Base-by-base conservation (phyloP, 2,888 invertebrate genomes). In the Ceratothoa steindachneri region DNA sequence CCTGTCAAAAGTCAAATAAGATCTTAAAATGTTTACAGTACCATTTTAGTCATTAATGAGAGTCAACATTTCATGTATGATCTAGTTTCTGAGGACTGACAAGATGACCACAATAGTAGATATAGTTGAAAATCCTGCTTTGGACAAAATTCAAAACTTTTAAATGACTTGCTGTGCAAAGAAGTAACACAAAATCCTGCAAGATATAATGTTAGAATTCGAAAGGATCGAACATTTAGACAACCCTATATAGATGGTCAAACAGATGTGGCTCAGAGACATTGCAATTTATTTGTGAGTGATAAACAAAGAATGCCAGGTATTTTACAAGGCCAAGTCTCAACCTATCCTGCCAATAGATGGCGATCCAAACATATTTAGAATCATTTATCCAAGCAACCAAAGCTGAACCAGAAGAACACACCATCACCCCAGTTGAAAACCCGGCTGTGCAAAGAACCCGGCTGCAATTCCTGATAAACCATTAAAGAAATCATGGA, bases 311-410 rank as follows among this genome's bases (percentile, higher is more conserved):
- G 76, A 4, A 91, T 95, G 88, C 96, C 96, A 2, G 96, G 96
- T 70, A 88, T 92, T 74, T 88, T 88, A 81, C 91, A 92, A 81
- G 96, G 96, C 15, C 96, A 95, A 85, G 89, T 96, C 55, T 96
- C 95, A 85, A 91, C 94, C 80, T 97, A 97, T 87, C 97, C 97
- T 30, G 88, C 86, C 28, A 85, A 85, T 85, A 88, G 95, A 85
- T 97, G 97, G 97, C 89, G 70, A 51, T 27, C 76, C 24, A 72
- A 73, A 28, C 30, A 68, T 28, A 76, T 67, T 65, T 76, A 27
- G 76, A 68, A 5, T 76, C 76, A n/a, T 71, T 76, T 24, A 76
- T 76, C 73, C 72, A 76, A 73, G 76, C 76, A 51, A 67, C 69
- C 22, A 67, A 73, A 29, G 70, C 70, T 51, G 76, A 76, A 41